phyloP scores from a whole-genome alignment of 2,888 invertebrate species.

The Zygothrica quintamaculata region DNA sequence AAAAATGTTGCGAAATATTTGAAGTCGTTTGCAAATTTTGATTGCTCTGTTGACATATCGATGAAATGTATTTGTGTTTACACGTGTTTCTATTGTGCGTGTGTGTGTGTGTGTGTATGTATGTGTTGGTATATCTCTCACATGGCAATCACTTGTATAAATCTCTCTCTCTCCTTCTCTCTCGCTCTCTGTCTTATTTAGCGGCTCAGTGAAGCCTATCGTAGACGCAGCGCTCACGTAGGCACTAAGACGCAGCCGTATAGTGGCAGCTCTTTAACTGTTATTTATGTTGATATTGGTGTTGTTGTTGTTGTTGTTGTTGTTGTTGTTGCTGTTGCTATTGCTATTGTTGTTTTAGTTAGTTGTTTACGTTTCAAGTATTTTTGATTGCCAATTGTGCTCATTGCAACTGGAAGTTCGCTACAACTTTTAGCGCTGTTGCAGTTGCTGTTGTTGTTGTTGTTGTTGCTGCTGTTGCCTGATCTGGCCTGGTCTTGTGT shows the following conservation, averaged over 20 bases:
- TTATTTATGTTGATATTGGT: no score
- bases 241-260: conserved; percentile 6
- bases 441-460: conserved; percentile 8
- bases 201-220: conserved; percentile 64
- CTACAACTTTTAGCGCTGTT: conserved; percentile 48
- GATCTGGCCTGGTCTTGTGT: conserved; percentile 37
- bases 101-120: conserved; percentile 11
- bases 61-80: not conserved
- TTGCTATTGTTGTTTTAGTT: conserved; percentile 15
- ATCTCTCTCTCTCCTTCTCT: conserved; percentile 4
- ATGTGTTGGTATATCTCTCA: conserved; percentile 15
- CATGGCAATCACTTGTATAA: conserved; percentile 7
- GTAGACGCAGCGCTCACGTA: conserved; percentile 38
- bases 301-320: conserved; percentile 3
- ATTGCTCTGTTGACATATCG: conserved; percentile 41
- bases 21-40: conserved; percentile 11
- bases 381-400: conserved; percentile 66
- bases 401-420: conserved; percentile 52
- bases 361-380: conserved; percentile 30
- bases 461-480: conserved; percentile 13
- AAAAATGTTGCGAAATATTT: conserved; percentile 22
- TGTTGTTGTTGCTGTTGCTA: conserved; percentile 17
- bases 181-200: conserved; percentile 24
- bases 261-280: conserved; percentile 6
- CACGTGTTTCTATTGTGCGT: not conserved